Conservation (phyloP, 2,888 invertebrate genomes). For the Drosophila fungiperda region DNA sequence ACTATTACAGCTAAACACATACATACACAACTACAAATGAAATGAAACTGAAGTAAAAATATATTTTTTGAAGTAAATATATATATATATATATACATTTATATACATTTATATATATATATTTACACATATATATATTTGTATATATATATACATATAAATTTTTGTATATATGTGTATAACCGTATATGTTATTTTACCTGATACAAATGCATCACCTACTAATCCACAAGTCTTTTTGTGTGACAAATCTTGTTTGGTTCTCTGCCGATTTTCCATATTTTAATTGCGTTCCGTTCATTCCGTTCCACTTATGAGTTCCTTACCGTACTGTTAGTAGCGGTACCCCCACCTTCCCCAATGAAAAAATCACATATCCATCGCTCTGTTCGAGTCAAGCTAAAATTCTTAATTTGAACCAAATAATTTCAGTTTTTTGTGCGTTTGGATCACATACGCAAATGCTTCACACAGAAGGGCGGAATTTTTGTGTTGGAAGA, state of each 20-base stretch:
- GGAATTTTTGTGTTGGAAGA: constrained; percentile 99
- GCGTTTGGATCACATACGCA: constrained; percentile 99
- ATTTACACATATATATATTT: constrained; percentile 17
- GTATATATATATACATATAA: constrained; percentile 11
- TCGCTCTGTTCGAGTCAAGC: constrained; percentile 3
- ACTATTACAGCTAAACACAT: constrained; percentile 15
- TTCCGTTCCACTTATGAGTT: constrained; percentile 47
- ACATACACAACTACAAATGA: constrained; percentile 29
- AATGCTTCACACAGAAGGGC: constrained; percentile 99
- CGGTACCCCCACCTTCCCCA: constrained; percentile 1
- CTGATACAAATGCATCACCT: constrained; percentile 16
- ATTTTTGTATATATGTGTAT: constrained; percentile 12
- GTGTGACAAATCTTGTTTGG: constrained; percentile 24
- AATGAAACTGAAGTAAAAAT: constrained; percentile 30
- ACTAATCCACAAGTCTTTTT: constrained; percentile 27
- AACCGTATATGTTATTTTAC: constrained; percentile 4
- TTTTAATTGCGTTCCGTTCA: constrained; percentile 39
- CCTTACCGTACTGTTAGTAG: constrained; percentile 8
- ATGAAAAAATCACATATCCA: neutral
- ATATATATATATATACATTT: neutral
- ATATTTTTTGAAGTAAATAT: constrained; percentile 16
- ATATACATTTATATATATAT: neutral
- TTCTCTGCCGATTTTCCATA: constrained; percentile 22
- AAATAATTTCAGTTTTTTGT: constrained; percentile 97
- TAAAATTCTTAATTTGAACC: constrained; percentile 24